Conservation (phyloP, 2,113 vertebrate genomes). For the Polyodon spathula region DNA sequence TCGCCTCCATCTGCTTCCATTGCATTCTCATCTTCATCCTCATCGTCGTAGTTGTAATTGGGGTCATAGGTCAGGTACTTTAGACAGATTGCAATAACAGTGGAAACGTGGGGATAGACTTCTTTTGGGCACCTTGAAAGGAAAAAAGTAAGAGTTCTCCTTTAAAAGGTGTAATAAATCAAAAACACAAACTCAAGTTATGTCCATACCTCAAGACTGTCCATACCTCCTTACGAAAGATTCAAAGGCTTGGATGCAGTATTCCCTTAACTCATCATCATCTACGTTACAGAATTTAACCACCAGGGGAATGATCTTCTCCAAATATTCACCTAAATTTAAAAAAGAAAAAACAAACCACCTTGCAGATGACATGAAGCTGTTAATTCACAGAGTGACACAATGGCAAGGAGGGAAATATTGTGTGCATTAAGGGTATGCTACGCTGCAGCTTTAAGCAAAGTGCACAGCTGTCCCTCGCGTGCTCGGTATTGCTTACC, state of each 20-base stretch:
- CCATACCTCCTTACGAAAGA: slow-evolving; percentile 90
- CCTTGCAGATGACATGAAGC: no score
- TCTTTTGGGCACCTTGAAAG: slow-evolving; percentile 87
- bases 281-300: slow-evolving; percentile 98
- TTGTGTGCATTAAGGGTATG: no score
- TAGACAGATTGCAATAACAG: slow-evolving; percentile 95
- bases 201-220: no score
- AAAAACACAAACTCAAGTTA: not conserved
- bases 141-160: not conserved
- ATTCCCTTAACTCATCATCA: slow-evolving; percentile 91
- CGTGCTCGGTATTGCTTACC: slow-evolving; percentile 57
- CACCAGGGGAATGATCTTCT: slow-evolving; percentile 97
- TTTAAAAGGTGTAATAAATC: not conserved
- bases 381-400: not conserved
- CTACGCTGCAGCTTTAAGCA: no score
- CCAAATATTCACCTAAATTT: slow-evolving; percentile 84
- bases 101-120: slow-evolving; percentile 93
- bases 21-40: slow-evolving; percentile 95
- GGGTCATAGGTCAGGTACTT: slow-evolving; percentile 97
- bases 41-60: slow-evolving; percentile 98
- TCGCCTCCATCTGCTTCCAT: slow-evolving; percentile 95
- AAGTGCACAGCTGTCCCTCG: not conserved
- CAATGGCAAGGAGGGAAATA: no score
- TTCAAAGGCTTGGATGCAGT: slow-evolving; percentile 98
- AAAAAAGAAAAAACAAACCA: slow-evolving; percentile 1